Evolutionary conservation across 37 sponge, comb jelly and placozoan genomes (phyloP), one percentile per base, ranked within the genome.

Genomic region (Chondrilla cf. caribensis): DNA sequence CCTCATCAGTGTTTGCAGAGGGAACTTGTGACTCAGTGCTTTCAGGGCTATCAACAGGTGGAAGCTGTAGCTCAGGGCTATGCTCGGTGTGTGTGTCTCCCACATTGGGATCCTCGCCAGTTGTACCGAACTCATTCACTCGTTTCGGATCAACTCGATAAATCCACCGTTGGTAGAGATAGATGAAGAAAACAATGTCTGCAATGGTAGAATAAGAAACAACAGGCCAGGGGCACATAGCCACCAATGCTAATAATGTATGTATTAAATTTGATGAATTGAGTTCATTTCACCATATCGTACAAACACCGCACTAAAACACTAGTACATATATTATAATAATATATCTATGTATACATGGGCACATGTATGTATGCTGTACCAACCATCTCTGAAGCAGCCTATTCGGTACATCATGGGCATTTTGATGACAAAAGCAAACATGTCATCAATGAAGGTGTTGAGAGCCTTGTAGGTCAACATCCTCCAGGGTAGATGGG

Each of bases 371-470:
- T 47, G 51, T 47, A 47, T 14, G 11, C 51, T 54, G 35, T 22
- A 76, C 97, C 78, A 37, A 97, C 98, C 98, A 87, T 98, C 99
- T 82, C 99, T 84, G 68, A 98, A 93, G 66, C 97, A 96, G 42
- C 99, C 99, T 31, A 98, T 89, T 24, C 99, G 78, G 60, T 98
- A 98, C 84, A 98, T 84, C 38, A 90, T 96, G 17, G 99, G 99
- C 99, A 98, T 98, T 67, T 95, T 95, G 58, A 98, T 98, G 78
- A 98, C 97, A 84, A 98, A 98, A 38, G 99, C 99, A 92, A 98
- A 98, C 87, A 98, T 86, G 82, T 98, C 99, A 70, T 98, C 99
- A 54, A 98, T 98, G 88, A 98, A 98, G 33, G 99, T 98, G 84
- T 98, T 98, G 83, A 98, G 90, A 1, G 97, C 97, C 75, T 98